Evolutionary conservation across 2,888 invertebrate species (phyloP).

Genomic region (Ormyrus rosae): DNA sequence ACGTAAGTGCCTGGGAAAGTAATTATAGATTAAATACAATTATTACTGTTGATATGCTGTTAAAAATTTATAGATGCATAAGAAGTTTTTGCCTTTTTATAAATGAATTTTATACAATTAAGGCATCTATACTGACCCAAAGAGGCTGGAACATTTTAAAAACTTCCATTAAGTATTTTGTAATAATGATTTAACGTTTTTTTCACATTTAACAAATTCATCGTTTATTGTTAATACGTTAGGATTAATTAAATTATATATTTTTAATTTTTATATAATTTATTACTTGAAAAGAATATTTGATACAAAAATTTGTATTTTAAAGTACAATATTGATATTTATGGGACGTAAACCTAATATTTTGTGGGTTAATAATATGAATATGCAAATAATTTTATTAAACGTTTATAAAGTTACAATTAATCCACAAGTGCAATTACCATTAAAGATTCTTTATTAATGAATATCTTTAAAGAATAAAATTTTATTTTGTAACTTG

Average conservation of each 20-base stretch:
- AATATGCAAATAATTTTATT: constrained; percentile 29
- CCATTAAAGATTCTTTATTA: constrained; percentile 1
- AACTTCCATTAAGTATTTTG: constrained; percentile 47
- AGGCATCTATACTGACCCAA: constrained; percentile 34
- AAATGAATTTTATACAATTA: not conserved
- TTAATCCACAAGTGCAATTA: constrained; percentile 49
- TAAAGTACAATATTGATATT: constrained; percentile 30
- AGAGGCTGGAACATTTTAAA: constrained; percentile 43
- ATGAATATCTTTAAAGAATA: constrained; percentile 7
- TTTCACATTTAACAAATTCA: constrained; percentile 42
- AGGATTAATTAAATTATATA: constrained; percentile 43
- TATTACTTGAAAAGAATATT: constrained; percentile 33
- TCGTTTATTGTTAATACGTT: constrained; percentile 53
- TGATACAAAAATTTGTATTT: not conserved
- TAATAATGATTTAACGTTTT: constrained; percentile 34
- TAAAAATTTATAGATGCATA: constrained; percentile 40
- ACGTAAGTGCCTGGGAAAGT: constrained; percentile 57
- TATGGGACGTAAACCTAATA: constrained; percentile 11
- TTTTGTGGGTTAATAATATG: constrained; percentile 28
- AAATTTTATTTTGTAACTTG: constrained; percentile 34
- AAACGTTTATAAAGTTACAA: constrained; percentile 14
- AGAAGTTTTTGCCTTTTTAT: constrained; percentile 27
- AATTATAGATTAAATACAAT: constrained; percentile 39
- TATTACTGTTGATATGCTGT: constrained; percentile 51
- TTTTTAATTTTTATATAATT: constrained; percentile 46